phyloP scores from a whole-genome alignment of 2,797 vertebrate genomes.

The Argyrosomus regius region DNA sequence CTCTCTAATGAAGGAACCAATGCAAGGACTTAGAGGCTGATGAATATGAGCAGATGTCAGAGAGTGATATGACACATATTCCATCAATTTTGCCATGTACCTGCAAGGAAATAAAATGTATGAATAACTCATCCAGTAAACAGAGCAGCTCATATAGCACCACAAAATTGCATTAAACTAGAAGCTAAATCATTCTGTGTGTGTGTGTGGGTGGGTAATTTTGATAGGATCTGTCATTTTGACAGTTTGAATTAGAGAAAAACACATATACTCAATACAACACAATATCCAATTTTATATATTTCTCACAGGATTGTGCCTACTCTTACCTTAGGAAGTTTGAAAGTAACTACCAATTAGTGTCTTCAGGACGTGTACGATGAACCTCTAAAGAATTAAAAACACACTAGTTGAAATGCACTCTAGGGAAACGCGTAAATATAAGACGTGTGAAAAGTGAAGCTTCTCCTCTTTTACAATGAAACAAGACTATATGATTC shows the following conservation, averaged over 20 bases:
- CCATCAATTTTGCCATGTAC: slow-evolving; percentile 85
- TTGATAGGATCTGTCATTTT: slow-evolving; percentile 50
- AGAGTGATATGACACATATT: slow-evolving; percentile 85
- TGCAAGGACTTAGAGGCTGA: slow-evolving; percentile 81
- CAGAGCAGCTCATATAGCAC: slow-evolving; percentile 69
- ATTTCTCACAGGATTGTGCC: slow-evolving; percentile 10
- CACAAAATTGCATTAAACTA: slow-evolving; percentile 75
- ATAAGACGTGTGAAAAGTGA: slow-evolving; percentile 8
- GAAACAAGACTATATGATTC: slow-evolving; percentile 46
- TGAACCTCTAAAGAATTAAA: slow-evolving; percentile 15
- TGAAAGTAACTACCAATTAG: slow-evolving; percentile 35
- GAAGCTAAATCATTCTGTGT: slow-evolving; percentile 59
- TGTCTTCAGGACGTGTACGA: not conserved
- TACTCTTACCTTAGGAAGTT: not conserved
- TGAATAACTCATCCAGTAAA: slow-evolving; percentile 81
- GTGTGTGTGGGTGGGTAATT: slow-evolving; percentile 20
- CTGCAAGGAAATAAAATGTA: slow-evolving; percentile 82
- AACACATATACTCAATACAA: slow-evolving; percentile 21
- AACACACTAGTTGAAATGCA: slow-evolving; percentile 6
- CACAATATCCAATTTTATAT: slow-evolving; percentile 43
- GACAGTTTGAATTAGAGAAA: slow-evolving; percentile 47
- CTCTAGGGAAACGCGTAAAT: slow-evolving; percentile 20
- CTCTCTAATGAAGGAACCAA: slow-evolving; percentile 85
- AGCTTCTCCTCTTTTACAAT: slow-evolving; percentile 29
- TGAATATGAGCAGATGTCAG: slow-evolving; percentile 88